phyloP scores from a whole-genome alignment of 2,113 vertebrate genomes.

The Tonatia bakeri region DNA sequence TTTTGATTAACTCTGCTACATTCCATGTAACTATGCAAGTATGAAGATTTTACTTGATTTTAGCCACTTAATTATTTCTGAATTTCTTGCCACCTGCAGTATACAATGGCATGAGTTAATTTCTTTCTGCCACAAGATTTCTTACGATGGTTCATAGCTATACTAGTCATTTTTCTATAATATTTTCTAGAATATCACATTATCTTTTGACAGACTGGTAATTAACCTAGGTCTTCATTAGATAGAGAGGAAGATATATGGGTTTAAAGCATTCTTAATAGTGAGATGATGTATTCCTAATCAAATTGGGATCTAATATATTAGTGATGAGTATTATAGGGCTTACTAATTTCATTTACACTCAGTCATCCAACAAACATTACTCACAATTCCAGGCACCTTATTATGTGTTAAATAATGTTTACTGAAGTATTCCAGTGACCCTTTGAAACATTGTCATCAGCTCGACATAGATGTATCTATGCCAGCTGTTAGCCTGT shows the following conservation, averaged over 20 bases:
- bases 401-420: slow-evolving; percentile 39
- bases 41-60: slow-evolving; percentile 45
- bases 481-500: neutral
- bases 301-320: slow-evolving; percentile 50
- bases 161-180: slow-evolving; percentile 47
- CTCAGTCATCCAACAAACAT: slow-evolving; percentile 30
- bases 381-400: neutral
- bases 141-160: slow-evolving; percentile 16
- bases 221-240: slow-evolving; percentile 65
- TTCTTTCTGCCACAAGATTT: slow-evolving; percentile 49
- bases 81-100: slow-evolving; percentile 35
- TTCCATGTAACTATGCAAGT: neutral
- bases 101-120: slow-evolving; percentile 40
- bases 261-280: slow-evolving; percentile 55
- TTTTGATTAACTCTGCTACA: neutral
- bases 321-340: slow-evolving; percentile 30
- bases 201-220: slow-evolving; percentile 47
- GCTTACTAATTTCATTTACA: slow-evolving; percentile 37
- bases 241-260: slow-evolving; percentile 40
- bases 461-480: neutral
- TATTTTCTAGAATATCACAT: slow-evolving; percentile 47
- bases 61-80: slow-evolving; percentile 32
- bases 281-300: slow-evolving; percentile 48
- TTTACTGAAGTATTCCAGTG: slow-evolving; percentile 20
- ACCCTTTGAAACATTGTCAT: slow-evolving; percentile 12